These are phyloP conservation scores for Carpatolechia fugitivella DNA, from an alignment of 2,888 invertebrate species.

Conservation along the genomic window DNA sequence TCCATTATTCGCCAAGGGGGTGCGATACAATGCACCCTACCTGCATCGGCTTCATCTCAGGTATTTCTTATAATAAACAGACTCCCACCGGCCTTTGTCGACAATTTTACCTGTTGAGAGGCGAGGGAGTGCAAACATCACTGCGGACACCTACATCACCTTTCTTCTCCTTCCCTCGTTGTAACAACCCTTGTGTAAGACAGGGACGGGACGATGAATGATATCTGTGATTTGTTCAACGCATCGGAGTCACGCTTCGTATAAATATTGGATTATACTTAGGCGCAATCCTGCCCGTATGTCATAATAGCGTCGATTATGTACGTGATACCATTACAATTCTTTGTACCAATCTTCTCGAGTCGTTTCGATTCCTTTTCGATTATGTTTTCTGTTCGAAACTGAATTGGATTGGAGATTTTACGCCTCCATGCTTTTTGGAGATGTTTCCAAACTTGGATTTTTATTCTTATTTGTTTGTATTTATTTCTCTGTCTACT, in stretches of 20 bases:
- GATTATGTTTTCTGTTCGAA: constrained; percentile 58
- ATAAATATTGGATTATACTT: constrained; percentile 78
- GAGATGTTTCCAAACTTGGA: constrained; percentile 35
- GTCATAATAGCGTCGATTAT: constrained; percentile 77
- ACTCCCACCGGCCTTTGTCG: constrained; percentile 66
- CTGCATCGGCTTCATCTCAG: constrained; percentile 63
- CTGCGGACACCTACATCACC: constrained; percentile 51
- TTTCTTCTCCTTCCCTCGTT: constrained; percentile 23
- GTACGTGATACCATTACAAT: constrained; percentile 78
- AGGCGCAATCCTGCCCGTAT: constrained; percentile 73
- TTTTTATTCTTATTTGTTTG: not conserved
- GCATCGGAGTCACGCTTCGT: constrained; percentile 62
- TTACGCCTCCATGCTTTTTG: constrained; percentile 58
- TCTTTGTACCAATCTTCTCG: constrained; percentile 58
- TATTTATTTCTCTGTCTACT: not conserved
- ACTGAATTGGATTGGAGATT: constrained; percentile 58
- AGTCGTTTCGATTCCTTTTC: constrained; percentile 69
- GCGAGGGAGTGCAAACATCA: constrained; percentile 65
- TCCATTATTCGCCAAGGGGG: constrained; percentile 68
- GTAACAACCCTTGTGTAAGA: constrained; percentile 14
- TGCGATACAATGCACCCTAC: constrained; percentile 64
- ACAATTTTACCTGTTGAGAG: constrained; percentile 69
- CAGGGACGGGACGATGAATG: constrained; percentile 32
- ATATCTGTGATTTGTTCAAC: constrained; percentile 28
- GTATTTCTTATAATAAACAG: constrained; percentile 69